Conservation (phyloP, 2,113 vertebrate species). For the Rhineura floridana region DNA sequence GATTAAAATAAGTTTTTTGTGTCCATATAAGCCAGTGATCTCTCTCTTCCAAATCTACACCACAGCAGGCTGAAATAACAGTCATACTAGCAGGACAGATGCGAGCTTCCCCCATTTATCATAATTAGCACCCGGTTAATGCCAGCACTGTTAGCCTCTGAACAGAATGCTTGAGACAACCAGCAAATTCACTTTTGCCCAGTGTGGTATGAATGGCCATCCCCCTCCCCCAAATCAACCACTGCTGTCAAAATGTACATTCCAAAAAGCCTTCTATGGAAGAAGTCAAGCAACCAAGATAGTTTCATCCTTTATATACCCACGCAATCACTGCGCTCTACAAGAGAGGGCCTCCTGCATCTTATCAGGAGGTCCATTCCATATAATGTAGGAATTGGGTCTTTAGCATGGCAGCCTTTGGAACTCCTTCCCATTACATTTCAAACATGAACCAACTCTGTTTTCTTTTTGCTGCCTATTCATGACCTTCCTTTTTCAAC, state of each 20-base stretch:
- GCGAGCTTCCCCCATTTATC: not conserved
- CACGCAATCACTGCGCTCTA: no score
- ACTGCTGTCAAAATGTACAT: constrained; percentile 24
- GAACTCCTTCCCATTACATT: not conserved
- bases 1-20: constrained; percentile 2
- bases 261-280: constrained; percentile 15
- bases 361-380: no score
- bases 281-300: not conserved
- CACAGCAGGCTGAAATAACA: not conserved
- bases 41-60: not conserved
- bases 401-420: no score
- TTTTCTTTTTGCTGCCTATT: no score
- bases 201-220: not conserved
- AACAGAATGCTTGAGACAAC: constrained; percentile 12
- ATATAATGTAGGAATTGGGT: no score
- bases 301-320: not conserved
- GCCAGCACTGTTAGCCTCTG: not conserved
- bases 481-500: not conserved
- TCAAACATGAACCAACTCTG: no score
- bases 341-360: no score
- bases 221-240: constrained; percentile 17
- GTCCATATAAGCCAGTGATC: constrained; percentile 6
- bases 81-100: not conserved
- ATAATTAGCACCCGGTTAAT: not conserved
- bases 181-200: constrained; percentile 22